Evolutionary conservation across 2,888 invertebrate species (phyloP).

Genomic region (Stictocephala bisonia): DNA sequence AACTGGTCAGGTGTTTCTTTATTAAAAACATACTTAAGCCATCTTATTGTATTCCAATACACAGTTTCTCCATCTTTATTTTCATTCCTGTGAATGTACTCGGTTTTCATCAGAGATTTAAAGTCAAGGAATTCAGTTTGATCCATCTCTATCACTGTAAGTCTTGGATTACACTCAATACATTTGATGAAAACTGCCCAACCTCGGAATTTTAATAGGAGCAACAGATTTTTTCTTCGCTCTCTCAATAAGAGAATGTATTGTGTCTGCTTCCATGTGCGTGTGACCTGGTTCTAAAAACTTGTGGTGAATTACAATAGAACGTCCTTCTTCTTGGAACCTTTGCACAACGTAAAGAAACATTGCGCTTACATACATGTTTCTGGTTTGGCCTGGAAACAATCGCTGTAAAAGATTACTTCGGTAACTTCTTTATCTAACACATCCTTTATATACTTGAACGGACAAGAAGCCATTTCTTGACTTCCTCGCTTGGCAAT

Average conservation of each 20-base stretch:
- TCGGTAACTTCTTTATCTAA: constrained; percentile 29
- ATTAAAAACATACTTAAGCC: constrained; percentile 3
- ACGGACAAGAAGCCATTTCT: constrained; percentile 37
- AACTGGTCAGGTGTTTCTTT: constrained; percentile 22
- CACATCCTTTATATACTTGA: background rate
- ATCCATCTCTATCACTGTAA: constrained; percentile 25
- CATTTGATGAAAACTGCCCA: constrained; percentile 3
- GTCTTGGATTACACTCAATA: constrained; percentile 26
- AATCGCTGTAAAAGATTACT: constrained; percentile 43
- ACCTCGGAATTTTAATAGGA: constrained; percentile 16
- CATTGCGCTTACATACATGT: constrained; percentile 35
- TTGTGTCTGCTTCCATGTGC: too few species aligned
- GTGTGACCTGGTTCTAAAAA: constrained; percentile 25
- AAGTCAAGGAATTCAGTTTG: constrained; percentile 32
- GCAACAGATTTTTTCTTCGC: constrained; percentile 17
- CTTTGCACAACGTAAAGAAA: constrained; percentile 31
- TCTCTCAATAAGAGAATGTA: too few species aligned
- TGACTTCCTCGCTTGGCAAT: constrained; percentile 42
- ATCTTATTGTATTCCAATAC: too few species aligned
- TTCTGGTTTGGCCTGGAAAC: constrained; percentile 45
- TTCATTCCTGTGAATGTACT: constrained; percentile 31
- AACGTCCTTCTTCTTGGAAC: constrained; percentile 21
- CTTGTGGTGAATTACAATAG: constrained; percentile 26
- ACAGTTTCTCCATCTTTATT: constrained; percentile 27
- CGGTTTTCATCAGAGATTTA: constrained; percentile 22